Base-by-base conservation (phyloP, 2,888 invertebrate species). In the Acanthosepion esculentum region DNA sequence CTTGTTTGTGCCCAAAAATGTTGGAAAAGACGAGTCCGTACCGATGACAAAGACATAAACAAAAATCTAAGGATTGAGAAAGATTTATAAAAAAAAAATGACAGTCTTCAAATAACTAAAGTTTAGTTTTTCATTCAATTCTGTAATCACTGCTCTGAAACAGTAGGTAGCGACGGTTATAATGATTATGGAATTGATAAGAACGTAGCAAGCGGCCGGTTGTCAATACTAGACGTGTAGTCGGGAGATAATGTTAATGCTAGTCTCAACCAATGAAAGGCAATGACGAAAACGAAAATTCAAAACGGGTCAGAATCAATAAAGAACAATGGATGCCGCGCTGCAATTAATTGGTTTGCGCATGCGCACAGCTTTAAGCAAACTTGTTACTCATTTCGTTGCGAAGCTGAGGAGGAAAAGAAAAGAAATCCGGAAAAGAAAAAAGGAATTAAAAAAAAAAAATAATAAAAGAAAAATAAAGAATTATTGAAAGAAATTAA, bases 361-460 rank as follows among this genome's bases (percentile, higher is more conserved):
- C 78, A 78, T 78, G 78, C 78, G 78, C 78, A 15, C 78, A n/a
- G 78, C 78, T 78, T 78, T n/a, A 78, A 78, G 78, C 78, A 78
- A 78, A 78, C 78, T 78, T 78, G 78, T 78, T 78, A 78, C 29
- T 78, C 78, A 78, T 29, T 78, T 78, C 29, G n/a, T n/a, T 59
- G 23, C 23, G 23, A 59, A 78, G 15, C 78, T 78, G 18, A 78
- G 78, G 78, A 78, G 78, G 78, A 78, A 33, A 78, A 78, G n/a
- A 78, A 78, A 78, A 78, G 29, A 78, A 78, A 78, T 33, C 12
- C 12, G 78, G 33, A 26, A 23, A 64, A 64, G 5, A 64, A 23
- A 26, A 5, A 26, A 26, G 4, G 7, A 23, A 64, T 26, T 50
- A 29, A 64, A 64, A 23, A 64, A 8, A 64, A 23, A 26, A 23